Base-by-base conservation (phyloP, 2,113 vertebrate genomes). In the Hippocampus zosterae region DNA sequence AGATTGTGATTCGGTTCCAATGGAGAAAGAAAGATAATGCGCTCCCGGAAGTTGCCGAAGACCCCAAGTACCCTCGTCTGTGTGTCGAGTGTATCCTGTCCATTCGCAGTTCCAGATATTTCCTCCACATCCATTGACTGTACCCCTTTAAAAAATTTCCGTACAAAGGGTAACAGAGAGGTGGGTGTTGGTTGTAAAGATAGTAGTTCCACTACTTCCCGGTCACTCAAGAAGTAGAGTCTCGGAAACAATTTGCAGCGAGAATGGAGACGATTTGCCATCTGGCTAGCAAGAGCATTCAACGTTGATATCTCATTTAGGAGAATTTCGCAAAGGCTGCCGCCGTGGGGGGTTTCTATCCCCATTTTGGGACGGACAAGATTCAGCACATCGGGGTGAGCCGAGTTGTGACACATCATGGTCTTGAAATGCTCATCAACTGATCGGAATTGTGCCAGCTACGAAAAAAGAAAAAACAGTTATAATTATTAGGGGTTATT, bases 141-240 rank as follows among this genome's bases (percentile, higher is more conserved):
- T 2, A 96, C 87, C 0, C 88, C 88, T 69, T 83, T 87, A 79
- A 95, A 95, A 69, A 92, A 95, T 74, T 89, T 93, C 0, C 74
- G 75, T 2, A 91, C 88, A 84, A 92, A 88, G 1, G 70, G 73
- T 27, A 93, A 88, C 55, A 92, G 83, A 0, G 82, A 84, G 0
- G 63, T 71, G 3, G 89, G 77, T 1, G 85, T 87, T 1, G 87
- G 70, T 0, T 85, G 71, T 4, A 85, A 80, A 9, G 90, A 90
- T 2, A 94, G 74, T 23, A 96, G 78, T 46, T 89, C 76, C 5
- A 93, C 88, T 27, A 94, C 68, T 69, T 96, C 94, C 16, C 80
- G 82, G 33, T 94, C 82, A 46, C 93, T 94, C 59, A 96, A 91
- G 80, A 95, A 94, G 83, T 88, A 93, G 15, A 96, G 89, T 69